These are phyloP conservation scores for Willisornis vidua DNA, from an alignment of 2,113 vertebrate species.

Conservation along the genomic window DNA sequence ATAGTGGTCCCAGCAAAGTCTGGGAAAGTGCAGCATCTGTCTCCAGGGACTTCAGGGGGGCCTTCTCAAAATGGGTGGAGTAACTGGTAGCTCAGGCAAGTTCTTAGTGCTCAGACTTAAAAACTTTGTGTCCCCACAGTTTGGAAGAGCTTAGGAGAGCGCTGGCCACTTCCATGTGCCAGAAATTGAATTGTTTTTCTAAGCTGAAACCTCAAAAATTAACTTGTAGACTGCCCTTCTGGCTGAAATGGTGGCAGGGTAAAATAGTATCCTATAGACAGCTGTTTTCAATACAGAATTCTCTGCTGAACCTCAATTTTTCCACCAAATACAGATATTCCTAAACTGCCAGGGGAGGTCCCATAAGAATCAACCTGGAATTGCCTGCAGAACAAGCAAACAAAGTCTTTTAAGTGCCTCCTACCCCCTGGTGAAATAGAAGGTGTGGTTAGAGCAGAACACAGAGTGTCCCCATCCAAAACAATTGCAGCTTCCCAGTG, in stretches of 20 bases:
- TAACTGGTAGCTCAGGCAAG: background rate
- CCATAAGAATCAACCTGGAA: background rate
- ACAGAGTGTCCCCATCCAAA: background rate
- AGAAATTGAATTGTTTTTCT: background rate
- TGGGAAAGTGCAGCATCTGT: rapidly evolving
- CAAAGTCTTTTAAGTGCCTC: background rate
- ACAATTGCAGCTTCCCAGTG: background rate
- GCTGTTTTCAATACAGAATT: background rate
- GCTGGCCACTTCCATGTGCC: background rate
- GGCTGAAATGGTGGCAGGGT: background rate
- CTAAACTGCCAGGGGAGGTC: background rate
- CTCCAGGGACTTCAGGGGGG: rapidly evolving
- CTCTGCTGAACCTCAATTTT: background rate
- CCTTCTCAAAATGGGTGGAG: background rate
- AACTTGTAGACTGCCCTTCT: background rate
- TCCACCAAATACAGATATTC: background rate
- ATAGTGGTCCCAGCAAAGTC: background rate
- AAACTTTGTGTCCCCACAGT: background rate
- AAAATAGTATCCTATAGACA: background rate
- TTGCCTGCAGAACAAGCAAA: background rate
- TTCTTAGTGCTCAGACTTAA: background rate
- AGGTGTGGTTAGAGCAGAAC: background rate
- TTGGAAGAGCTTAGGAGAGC: background rate
- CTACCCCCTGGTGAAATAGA: background rate
- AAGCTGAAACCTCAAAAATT: background rate